phyloP scores from a whole-genome alignment of 2,888 invertebrate genomes.

The Ectobius pallidus region DNA sequence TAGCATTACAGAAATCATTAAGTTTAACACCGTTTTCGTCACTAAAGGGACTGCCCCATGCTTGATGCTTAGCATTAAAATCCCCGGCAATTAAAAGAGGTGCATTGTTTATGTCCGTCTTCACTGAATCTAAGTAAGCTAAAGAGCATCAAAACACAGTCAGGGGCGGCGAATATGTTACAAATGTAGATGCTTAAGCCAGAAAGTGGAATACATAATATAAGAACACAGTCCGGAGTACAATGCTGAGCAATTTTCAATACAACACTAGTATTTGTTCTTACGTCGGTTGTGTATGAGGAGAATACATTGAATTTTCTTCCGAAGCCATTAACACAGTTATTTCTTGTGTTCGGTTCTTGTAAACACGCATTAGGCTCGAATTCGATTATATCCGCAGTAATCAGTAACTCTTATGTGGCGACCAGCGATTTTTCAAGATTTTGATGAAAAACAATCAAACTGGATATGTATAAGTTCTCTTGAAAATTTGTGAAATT shows the following conservation, averaged over 20 bases:
- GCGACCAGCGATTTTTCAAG: not conserved
- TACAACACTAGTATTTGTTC: not conserved
- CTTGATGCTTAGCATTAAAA: slow-evolving; percentile 1
- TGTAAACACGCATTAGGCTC: not conserved
- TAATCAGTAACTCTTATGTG: not conserved
- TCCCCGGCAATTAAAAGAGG: not conserved
- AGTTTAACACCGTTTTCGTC: not conserved
- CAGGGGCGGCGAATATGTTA: not conserved
- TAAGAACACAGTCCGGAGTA: not conserved
- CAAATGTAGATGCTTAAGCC: not conserved
- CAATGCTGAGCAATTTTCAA: not conserved
- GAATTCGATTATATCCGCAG: not conserved
- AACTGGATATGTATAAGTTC: no score
- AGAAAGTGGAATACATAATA: no score
- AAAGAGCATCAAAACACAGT: not conserved
- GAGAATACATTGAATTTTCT: not conserved
- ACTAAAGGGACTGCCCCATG: not conserved
- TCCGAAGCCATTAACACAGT: not conserved
- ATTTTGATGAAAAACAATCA: not conserved
- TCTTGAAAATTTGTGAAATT: no score
- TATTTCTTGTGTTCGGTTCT: not conserved
- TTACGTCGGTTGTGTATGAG: not conserved
- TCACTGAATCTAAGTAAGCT: not conserved
- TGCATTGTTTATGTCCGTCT: not conserved
- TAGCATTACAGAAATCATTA: not conserved